phyloP scores from a whole-genome alignment of 2,113 vertebrate genomes.

The Varanus komodoensis region DNA sequence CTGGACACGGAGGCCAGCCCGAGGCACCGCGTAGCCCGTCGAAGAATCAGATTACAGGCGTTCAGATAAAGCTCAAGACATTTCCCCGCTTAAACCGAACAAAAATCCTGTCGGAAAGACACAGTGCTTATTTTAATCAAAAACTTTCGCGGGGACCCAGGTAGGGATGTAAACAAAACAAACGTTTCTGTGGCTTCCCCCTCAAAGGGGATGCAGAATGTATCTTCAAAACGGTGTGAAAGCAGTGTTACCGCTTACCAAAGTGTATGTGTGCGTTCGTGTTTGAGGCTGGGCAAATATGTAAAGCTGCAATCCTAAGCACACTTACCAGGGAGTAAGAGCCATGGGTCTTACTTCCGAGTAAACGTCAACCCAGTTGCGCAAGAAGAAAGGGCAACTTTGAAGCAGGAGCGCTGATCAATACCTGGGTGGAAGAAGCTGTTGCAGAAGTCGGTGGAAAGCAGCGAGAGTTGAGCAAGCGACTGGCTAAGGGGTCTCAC shows the following conservation, averaged over 20 bases:
- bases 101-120: constrained; percentile 47
- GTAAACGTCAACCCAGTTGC: neutral
- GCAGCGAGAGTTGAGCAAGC: too few relatives aligned
- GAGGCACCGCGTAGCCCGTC: constrained; percentile 54
- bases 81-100: constrained; percentile 23
- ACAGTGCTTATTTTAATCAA: constrained; percentile 53
- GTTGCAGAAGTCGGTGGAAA: neutral
- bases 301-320: neutral
- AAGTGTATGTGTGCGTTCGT: neutral
- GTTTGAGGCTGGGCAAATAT: neutral
- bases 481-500: too few relatives aligned
- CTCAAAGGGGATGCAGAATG: neutral
- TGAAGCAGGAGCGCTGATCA: neutral
- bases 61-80: constrained; percentile 56
- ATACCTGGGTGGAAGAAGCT: neutral
- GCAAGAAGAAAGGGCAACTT: too few relatives aligned
- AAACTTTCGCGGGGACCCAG: constrained; percentile 59
- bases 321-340: neutral
- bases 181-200: neutral
- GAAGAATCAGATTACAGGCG: constrained; percentile 54
- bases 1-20: constrained; percentile 69
- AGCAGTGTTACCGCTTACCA: neutral
- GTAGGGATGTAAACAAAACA: neutral
- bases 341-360: neutral
- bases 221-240: neutral